These are phyloP conservation scores for Mobula hypostoma DNA, from an alignment of 2,113 vertebrate genomes.

Conservation along the genomic window DNA sequence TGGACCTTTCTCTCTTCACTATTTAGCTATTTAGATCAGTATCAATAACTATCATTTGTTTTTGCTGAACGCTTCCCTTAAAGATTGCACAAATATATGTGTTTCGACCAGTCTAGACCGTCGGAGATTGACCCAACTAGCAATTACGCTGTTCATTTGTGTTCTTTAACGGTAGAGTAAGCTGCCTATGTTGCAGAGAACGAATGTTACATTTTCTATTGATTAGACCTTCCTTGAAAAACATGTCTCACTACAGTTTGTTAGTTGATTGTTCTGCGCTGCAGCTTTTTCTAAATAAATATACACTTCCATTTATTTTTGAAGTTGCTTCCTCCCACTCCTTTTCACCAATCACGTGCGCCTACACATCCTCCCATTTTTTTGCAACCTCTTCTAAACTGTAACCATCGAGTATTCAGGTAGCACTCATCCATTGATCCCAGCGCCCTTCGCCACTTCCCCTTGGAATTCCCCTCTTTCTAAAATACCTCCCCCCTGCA, in stretches of 20 bases:
- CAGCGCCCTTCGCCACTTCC: too few relatives aligned
- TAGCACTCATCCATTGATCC: neutral
- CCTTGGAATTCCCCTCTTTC: neutral
- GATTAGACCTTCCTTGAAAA: neutral
- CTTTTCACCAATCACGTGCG: neutral
- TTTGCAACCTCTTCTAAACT: neutral
- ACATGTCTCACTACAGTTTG: neutral
- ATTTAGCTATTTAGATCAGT: conserved; percentile 49
- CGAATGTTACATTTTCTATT: neutral
- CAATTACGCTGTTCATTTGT: conserved; percentile 56
- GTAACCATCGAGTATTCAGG: neutral
- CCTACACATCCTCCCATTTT: neutral
- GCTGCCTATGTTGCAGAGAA: conserved; percentile 42
- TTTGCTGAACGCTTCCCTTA: conserved; percentile 50
- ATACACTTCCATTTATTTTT: neutral
- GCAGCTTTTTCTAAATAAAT: neutral
- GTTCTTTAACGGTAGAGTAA: conserved; percentile 55
- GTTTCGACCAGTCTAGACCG: conserved; percentile 62
- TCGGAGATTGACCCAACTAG: conserved; percentile 53
- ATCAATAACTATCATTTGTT: conserved; percentile 46
- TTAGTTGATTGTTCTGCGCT: neutral
- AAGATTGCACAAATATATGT: conserved; percentile 58
- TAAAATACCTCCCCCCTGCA: neutral
- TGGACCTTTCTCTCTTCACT: neutral
- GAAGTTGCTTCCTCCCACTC: neutral